A percentile compares a stretch with the other conserved stretches of the same genome.
These are phyloP conservation scores for Gymnoscopelus braueri DNA, from an alignment of 2,797 vertebrate species.

Conservation along the genomic window DNA sequence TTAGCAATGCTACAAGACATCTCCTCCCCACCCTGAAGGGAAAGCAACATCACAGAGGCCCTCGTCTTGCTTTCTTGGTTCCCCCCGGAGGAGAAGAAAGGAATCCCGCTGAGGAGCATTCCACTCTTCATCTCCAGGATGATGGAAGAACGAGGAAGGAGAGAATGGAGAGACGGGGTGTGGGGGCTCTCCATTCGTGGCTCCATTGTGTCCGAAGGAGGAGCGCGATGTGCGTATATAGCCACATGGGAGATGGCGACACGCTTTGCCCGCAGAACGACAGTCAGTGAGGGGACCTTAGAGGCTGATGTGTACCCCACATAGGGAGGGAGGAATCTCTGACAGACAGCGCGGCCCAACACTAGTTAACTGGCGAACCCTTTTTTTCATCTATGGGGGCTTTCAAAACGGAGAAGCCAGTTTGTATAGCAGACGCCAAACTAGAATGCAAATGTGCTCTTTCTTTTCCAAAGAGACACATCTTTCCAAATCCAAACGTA, in stretches of 20 bases:
- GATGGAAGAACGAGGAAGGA: constrained; percentile 73
- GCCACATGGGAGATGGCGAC: constrained; percentile 71
- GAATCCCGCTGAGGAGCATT: constrained; percentile 77
- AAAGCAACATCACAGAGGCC: constrained; percentile 81
- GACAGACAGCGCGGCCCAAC: constrained; percentile 65
- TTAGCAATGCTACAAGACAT: constrained; percentile 79
- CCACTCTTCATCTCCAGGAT: constrained; percentile 75
- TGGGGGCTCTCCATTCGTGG: constrained; percentile 52
- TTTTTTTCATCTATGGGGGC: constrained; percentile 58
- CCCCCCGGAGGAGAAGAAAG: constrained; percentile 81
- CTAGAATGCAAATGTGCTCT: constrained; percentile 62
- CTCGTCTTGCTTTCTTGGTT: constrained; percentile 73
- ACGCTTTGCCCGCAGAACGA: constrained; percentile 67
- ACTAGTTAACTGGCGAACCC: constrained; percentile 66
- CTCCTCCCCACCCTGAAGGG: constrained; percentile 80
- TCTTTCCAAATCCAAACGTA: constrained; percentile 64
- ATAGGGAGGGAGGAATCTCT: constrained; percentile 63
- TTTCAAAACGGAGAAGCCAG: constrained; percentile 46
- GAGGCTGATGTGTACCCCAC: constrained; percentile 66
- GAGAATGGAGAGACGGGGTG: constrained; percentile 56
- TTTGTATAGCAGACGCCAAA: constrained; percentile 57
- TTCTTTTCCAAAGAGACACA: constrained; percentile 58
- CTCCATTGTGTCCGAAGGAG: constrained; percentile 73
- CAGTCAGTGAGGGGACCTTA: constrained; percentile 60
- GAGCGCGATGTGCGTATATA: constrained; percentile 63